A percentile compares a stretch with the other conserved stretches of the same genome.
Conservation (phyloP, 2,797 vertebrate species). For the Meriones psammophilus region DNA sequence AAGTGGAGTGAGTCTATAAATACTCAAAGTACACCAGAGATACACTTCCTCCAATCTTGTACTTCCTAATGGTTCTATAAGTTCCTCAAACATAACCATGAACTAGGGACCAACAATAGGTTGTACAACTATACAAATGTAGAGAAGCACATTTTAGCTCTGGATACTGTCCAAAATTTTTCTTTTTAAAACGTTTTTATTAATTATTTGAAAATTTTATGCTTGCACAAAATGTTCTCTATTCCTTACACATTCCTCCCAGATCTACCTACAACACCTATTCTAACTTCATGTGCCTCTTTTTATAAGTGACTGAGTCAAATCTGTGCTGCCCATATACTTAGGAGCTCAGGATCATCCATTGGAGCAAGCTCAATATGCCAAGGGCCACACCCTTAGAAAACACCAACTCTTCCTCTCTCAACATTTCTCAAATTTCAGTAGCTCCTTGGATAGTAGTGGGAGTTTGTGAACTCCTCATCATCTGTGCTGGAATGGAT, state of each 20-base stretch:
- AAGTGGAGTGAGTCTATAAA: no score
- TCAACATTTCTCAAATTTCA: background rate
- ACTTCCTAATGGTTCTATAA: background rate
- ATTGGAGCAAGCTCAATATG: background rate
- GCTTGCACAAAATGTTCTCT: background rate
- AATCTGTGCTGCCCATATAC: background rate
- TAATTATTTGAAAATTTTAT: background rate
- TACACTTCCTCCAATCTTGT: background rate
- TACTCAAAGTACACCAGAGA: no score
- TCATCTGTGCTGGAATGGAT: background rate
- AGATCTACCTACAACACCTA: background rate
- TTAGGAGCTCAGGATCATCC: background rate
- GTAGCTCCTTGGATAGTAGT: background rate
- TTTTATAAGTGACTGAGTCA: background rate
- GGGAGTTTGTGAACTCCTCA: background rate
- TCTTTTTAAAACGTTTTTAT: background rate
- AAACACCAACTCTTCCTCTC: background rate
- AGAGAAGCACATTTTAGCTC: background rate
- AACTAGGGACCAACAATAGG: background rate
- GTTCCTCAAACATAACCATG: background rate
- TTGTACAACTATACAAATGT: background rate
- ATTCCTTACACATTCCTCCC: no score
- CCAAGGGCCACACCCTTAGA: background rate
- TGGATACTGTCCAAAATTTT: background rate
- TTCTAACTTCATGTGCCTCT: background rate